Base-by-base conservation (phyloP, 2,113 vertebrate genomes). In the Lepus timidus region DNA sequence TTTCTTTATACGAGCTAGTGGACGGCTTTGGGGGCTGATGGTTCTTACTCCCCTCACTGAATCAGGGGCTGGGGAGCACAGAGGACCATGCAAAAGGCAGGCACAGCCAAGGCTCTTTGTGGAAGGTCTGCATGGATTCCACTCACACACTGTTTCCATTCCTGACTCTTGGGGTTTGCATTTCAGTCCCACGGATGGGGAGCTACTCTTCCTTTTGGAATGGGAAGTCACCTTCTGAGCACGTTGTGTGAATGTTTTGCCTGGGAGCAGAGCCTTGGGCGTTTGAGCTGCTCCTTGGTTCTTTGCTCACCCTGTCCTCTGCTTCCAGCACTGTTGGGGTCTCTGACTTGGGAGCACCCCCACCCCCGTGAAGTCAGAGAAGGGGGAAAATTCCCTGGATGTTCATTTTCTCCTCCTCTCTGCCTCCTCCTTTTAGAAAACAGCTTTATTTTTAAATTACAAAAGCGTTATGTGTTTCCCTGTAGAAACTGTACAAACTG, bases 1-100 rank as follows among this genome's bases (percentile, higher is more conserved):
- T 95, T 97, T 95, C 95, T 97, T 67, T 95, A 92, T 97, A 88
- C 87, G 83, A 97, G 92, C 85, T 96, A 94, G 96, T 79, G 95
- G 85, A 96, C 3, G 6, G 76, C 93, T 80, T 86, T 76, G 88
- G 64, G 96, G 87, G 71, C 94, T 96, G 95, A 93, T 91, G 95
- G 85, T 97, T 94, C 70, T 65, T 95, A 92, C 94, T 97, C 91
- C 83, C 82, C 96, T 97, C 68, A 91, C 89, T 95, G 0, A 29
- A 76, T 96, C 9, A 62, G 81, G 62, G 71, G 27, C 49, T 58
- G 19, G 10, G 70, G 92, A 88, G 20, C 1, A 5, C n/a, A 0
- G 68, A 91, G 36, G 14, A 7, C 6, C 22, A 49, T 16, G 39
- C 16, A 16, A 49, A 33, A 51, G 51, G 33, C 68, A 68, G 64